A percentile compares a stretch with the other conserved stretches of the same genome.
Evolutionary conservation across 2,113 vertebrate species (phyloP).

Genomic region (Bubo bubo): DNA sequence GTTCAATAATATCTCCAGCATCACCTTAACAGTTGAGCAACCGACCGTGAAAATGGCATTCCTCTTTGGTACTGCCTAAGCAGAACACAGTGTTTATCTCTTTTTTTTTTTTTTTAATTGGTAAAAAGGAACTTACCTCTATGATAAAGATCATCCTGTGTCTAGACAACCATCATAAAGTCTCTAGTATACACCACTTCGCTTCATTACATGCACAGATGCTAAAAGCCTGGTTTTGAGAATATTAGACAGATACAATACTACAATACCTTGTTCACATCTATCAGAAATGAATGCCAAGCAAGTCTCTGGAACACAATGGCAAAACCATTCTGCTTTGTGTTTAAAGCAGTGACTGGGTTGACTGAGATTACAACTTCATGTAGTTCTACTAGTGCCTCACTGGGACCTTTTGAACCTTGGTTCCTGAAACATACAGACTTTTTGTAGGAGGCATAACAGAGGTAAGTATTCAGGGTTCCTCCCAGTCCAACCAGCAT

Average conservation of each 20-base stretch:
- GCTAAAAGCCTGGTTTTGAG: background rate
- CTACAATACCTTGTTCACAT: background rate
- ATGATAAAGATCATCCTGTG: background rate
- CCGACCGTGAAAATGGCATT: background rate
- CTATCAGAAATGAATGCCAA: background rate
- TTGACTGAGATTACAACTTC: background rate
- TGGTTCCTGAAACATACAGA: background rate
- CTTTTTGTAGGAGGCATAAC: accelerated
- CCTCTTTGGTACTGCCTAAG: background rate
- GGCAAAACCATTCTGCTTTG: background rate
- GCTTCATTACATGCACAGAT: background rate
- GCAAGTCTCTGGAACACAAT: accelerated
- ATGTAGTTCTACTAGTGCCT: background rate
- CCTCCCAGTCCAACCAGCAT: background rate
- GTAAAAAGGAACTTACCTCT: background rate
- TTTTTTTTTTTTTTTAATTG: background rate
- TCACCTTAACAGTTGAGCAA: constrained; percentile 19
- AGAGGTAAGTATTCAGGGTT: background rate
- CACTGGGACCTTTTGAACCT: background rate
- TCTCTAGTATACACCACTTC: background rate
- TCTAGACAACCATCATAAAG: background rate
- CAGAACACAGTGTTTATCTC: background rate
- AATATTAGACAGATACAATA: background rate
- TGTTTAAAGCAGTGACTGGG: background rate
- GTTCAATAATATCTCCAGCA: background rate